Percentiles rank a stretch among this genome's conserved stretches.
Conservation (phyloP, 2,797 vertebrate genomes). For the Poeciliopsis turneri region DNA sequence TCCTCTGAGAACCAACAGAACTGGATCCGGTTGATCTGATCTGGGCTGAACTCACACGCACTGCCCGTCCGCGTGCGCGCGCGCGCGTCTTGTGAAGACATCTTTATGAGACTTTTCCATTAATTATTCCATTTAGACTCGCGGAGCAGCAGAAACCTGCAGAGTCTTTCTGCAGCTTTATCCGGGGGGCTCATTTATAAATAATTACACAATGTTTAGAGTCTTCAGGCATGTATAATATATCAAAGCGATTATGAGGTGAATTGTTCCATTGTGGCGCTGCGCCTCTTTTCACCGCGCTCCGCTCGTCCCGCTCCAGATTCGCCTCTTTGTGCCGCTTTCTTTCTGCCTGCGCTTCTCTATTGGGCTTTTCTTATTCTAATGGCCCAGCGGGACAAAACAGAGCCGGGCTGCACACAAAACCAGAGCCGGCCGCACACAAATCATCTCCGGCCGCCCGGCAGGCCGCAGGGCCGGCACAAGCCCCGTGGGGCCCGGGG, state of each 20-base stretch:
- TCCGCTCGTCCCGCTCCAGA: slow-evolving; percentile 94
- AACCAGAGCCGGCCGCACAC: slow-evolving; percentile 80
- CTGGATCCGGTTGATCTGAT: too few relatives aligned
- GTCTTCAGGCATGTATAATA: slow-evolving; percentile 99
- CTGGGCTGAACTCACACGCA: slow-evolving; percentile 10
- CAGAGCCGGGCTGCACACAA: slow-evolving; percentile 80
- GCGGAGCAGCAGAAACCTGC: slow-evolving; percentile 93
- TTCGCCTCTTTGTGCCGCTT: slow-evolving; percentile 96
- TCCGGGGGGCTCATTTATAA: slow-evolving; percentile 96
- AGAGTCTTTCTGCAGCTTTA: slow-evolving; percentile 92
- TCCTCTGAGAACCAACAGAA: too few relatives aligned
- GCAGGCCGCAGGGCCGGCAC: slow-evolving; percentile 56
- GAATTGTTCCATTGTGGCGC: slow-evolving; percentile 97
- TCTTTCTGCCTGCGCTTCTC: slow-evolving; percentile 97
- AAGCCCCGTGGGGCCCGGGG: slow-evolving; percentile 37
- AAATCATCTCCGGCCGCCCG: slow-evolving; percentile 54
- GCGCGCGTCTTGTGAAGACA: slow-evolving; percentile 89
- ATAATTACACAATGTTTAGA: slow-evolving; percentile 99
- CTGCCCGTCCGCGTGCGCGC: slow-evolving; percentile 6
- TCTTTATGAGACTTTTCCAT: slow-evolving; percentile 99
- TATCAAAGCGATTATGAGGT: slow-evolving; percentile 99
- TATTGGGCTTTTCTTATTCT: slow-evolving; percentile 96
- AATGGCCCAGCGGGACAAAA: slow-evolving; percentile 90
- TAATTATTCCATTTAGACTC: slow-evolving; percentile 92
- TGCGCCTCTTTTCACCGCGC: slow-evolving; percentile 91